Percentiles rank a stretch among this genome's conserved stretches.
phyloP scores from a whole-genome alignment of 2,113 vertebrate species.

The Hydrolagus affinis region DNA sequence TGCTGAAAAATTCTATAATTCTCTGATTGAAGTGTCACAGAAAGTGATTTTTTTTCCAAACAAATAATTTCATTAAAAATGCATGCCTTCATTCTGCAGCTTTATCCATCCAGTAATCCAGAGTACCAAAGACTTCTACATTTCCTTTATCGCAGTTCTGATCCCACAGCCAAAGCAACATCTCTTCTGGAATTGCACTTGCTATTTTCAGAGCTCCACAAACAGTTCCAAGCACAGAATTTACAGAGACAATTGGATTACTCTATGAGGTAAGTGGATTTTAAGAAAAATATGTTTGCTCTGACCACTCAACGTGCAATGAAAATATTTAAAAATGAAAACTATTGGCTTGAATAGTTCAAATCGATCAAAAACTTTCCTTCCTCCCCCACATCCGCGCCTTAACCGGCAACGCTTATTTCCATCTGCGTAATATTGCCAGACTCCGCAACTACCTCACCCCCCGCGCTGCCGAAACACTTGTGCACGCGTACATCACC shows the following conservation, averaged over 20 bases:
- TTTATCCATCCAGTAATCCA: constrained; percentile 58
- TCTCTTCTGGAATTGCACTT: constrained; percentile 46
- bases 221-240: constrained; percentile 50
- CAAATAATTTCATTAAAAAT: neutral
- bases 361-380: too few species aligned
- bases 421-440: too few species aligned
- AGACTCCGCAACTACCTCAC: too few species aligned
- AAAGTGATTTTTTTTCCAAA: too few species aligned
- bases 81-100: constrained; percentile 51
- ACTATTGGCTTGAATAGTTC: neutral
- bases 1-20: too few species aligned
- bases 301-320: too few species aligned
- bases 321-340: neutral
- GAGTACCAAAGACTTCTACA: constrained; percentile 43
- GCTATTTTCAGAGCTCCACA: constrained; percentile 52
- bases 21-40: too few species aligned
- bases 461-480: too few species aligned
- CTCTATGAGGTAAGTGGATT: constrained; percentile 51
- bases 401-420: too few species aligned
- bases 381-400: too few species aligned
- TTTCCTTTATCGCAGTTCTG: constrained; percentile 45
- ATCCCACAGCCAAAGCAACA: constrained; percentile 41
- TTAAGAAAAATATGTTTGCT: too few species aligned
- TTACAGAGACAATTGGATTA: constrained; percentile 39
- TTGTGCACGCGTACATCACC: too few species aligned